phyloP scores from a whole-genome alignment of 1,140 invertebrate genomes.

The Drosophila seguyi region DNA sequence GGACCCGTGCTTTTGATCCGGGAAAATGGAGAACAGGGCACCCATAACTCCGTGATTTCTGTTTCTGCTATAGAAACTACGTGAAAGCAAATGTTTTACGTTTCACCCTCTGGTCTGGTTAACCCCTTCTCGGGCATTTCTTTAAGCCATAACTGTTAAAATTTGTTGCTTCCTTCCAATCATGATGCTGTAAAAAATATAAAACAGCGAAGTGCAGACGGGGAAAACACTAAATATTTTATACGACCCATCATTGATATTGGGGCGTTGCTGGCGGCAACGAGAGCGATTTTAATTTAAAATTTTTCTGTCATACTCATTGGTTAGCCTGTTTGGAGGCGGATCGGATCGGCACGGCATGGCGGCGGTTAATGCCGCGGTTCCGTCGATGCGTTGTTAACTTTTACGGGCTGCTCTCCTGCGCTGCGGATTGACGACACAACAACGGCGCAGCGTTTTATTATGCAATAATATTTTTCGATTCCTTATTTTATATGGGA shows the following conservation, averaged over 20 bases:
- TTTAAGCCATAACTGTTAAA: slow-evolving; percentile 11
- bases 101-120: slow-evolving; percentile 1
- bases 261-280: slow-evolving; percentile 32
- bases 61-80: background rate
- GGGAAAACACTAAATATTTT: slow-evolving; percentile 79
- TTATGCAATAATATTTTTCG: slow-evolving; percentile 82
- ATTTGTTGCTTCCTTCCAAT: slow-evolving; percentile 48
- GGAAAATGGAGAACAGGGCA: background rate
- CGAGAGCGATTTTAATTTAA: slow-evolving; percentile 76
- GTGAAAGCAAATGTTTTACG: slow-evolving; percentile 17
- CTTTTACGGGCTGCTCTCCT: slow-evolving; percentile 65
- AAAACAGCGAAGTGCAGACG: slow-evolving; percentile 43
- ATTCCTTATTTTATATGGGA: slow-evolving; percentile 72
- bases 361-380: slow-evolving; percentile 61
- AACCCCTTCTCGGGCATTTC: slow-evolving; percentile 26
- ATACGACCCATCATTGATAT: slow-evolving; percentile 79
- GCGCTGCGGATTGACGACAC: slow-evolving; percentile 43
- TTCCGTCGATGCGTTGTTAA: slow-evolving; percentile 71
- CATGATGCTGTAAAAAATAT: slow-evolving; percentile 69
- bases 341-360: slow-evolving; percentile 2
- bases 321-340: slow-evolving; percentile 39
- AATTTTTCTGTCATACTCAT: slow-evolving; percentile 74
- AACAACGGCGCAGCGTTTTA: slow-evolving; percentile 52
- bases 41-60: background rate
- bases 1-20: background rate